Evolutionary conservation across 1,140 invertebrate genomes (phyloP).

Genomic region (Pseudoatta argentina): DNA sequence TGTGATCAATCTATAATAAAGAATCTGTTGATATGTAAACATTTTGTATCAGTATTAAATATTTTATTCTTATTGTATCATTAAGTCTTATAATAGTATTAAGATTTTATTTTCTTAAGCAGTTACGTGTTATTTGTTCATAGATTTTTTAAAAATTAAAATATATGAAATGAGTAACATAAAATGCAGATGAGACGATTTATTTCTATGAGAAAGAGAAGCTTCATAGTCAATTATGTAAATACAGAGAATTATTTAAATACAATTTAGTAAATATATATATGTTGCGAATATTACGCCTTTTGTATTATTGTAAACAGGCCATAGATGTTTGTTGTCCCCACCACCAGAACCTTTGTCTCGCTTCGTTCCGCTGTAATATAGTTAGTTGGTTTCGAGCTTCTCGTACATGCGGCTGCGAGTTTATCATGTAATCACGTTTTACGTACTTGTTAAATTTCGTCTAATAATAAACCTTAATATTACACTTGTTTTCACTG

Average conservation of each 20-base stretch:
- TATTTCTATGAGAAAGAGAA: slow-evolving; percentile 69
- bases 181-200: slow-evolving; percentile 54
- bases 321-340: too few relatives aligned
- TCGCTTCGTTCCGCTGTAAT: too few relatives aligned
- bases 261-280: slow-evolving; percentile 59
- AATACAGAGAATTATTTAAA: slow-evolving; percentile 73
- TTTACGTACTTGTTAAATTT: too few relatives aligned
- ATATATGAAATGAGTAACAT: background rate
- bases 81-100: slow-evolving; percentile 28
- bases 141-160: background rate
- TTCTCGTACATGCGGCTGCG: too few relatives aligned
- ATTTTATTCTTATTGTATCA: slow-evolving; percentile 60
- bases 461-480: too few relatives aligned
- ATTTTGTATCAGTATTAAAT: slow-evolving; percentile 27
- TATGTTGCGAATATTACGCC: too few relatives aligned
- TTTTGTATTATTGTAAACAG: too few relatives aligned
- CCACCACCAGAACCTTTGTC: too few relatives aligned
- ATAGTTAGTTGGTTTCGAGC: too few relatives aligned
- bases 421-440: too few relatives aligned
- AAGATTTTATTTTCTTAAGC: slow-evolving; percentile 22
- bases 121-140: slow-evolving; percentile 3
- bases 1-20: slow-evolving; percentile 18
- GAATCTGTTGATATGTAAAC: background rate
- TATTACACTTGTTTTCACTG: too few relatives aligned
- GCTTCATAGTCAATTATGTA: slow-evolving; percentile 82